Base-by-base conservation (phyloP, 1,140 invertebrate genomes). In the Cydia amplana region DNA sequence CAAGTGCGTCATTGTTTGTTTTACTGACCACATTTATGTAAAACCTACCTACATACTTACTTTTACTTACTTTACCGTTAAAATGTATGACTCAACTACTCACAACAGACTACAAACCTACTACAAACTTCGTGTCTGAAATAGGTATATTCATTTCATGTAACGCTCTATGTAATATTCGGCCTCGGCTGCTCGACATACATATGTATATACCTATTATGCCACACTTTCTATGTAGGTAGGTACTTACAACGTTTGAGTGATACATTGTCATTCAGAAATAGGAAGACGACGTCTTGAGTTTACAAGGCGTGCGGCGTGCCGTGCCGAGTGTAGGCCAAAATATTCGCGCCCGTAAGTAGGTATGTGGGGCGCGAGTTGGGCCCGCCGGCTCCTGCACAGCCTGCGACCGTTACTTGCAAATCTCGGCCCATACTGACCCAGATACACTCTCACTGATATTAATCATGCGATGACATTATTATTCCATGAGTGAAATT, bases 371-470 rank as follows among this genome's bases (percentile, higher is more conserved):
- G 76, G n/a, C 77, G 40, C 5, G 70, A 60, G 43, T 32, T 36
- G 55, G 49, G 18, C 64, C 4, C 51, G 36, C 40, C 75, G 73
- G 67, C 72, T 67, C 81, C 36, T 63, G 72, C 83, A 67, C 85
- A 85, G 83, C 73, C 82, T 86, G 81, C 80, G 78, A 89, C 90
- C 89, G 90, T 90, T 91, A 90, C 75, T 82, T 77, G 65, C 65
- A 23, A 36, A 70, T 72, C 75, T 60, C 75, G 81, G 82, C 79
- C 88, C 55, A 88, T 65, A 88, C 87, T 92, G 84, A 90, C 90
- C 86, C 80, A 86, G 85, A 87, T 89, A 83, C 81, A 83, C 73
- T 79, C 80, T 77, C 86, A 78, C 83, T 70, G 65, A 70, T 43
- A 70, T 70, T 70, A 70, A 70, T 70, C 65, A 70, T 40, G 20